These are phyloP conservation scores for Erythrolamprus reginae DNA, from an alignment of 2,113 vertebrate genomes.

Conservation along the genomic window DNA sequence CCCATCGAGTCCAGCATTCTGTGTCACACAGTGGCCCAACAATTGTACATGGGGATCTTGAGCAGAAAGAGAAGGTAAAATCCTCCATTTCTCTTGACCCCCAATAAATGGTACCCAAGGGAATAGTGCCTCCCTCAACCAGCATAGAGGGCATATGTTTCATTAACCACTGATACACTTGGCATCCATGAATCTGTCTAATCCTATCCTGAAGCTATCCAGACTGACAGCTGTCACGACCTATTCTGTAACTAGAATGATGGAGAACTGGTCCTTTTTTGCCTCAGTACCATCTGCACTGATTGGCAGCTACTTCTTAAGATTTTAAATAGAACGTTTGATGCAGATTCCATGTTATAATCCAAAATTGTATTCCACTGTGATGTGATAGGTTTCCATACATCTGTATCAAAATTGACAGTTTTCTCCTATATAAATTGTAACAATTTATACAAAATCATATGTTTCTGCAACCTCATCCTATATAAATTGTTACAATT, in stretches of 20 bases:
- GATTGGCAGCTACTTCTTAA: background rate
- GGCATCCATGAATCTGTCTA: no score
- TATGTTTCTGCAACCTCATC: background rate
- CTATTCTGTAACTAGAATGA: background rate
- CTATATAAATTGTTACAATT: background rate
- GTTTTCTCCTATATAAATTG: background rate
- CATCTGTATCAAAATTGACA: background rate
- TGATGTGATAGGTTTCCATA: background rate
- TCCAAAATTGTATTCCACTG: background rate
- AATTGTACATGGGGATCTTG: no score
- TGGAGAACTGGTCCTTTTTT: background rate
- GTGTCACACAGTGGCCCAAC: no score
- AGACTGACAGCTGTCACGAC: no score
- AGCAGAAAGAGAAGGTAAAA: no score
- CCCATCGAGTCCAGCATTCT: no score
- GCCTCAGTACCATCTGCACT: background rate
- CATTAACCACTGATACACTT: no score
- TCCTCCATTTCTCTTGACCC: no score
- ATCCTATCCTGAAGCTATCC: no score
- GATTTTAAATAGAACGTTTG: background rate
- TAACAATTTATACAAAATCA: background rate
- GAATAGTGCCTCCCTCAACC: no score
- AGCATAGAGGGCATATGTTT: no score
- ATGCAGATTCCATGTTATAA: background rate
- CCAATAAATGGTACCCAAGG: no score